Evolutionary conservation across 2,797 vertebrate genomes (phyloP), one percentile per base, ranked within the genome.

Genomic region (Uromys caudimaculatus): DNA sequence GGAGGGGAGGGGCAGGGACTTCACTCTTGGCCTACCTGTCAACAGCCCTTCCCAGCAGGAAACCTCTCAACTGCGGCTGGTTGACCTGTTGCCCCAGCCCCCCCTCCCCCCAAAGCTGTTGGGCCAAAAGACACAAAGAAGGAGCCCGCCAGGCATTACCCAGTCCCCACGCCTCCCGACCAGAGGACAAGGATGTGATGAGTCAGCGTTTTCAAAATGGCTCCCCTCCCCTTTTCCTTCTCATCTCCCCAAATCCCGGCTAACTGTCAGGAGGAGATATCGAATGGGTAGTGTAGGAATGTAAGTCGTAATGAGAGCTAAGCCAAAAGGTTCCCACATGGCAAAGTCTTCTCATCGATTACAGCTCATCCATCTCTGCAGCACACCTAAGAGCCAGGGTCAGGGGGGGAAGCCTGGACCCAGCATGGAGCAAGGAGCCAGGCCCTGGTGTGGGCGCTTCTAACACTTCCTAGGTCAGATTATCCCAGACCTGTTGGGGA

Each of bases 41-140:
- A 97, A 90, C 97, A 97, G 96, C 85, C 95, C 95, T 97, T 96
- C 95, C 67, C 94, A 90, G 97, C 95, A 97, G 96, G 97, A 97
- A 97, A 85, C 97, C 95, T 96, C 94, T 95, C 94, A 38, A 78
- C 93, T 92, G 89, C 14, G 79, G 78, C 84, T 47, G 91, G 77
- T 90, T 97, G 97, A 97, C 96, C 97, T 35, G 64, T 54, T 89
- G 92, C 96, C 95, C 97, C 83, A 35, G n/a, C 93, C 95, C 93
- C 29, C 88, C 96, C 64, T n/a, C 56, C 24, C 41, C 62, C 88
- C 84, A 47, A 5, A 93, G 94, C 97, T 94, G 91, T 14, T 85
- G 86, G 86, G 94, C 95, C 92, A 89, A 73, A 86, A 96, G 95
- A 96, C 94, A 96, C 96, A 97, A 97, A 96, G 92, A 91, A 84